Percentiles rank a stretch among this genome's conserved stretches.
Evolutionary conservation across 2,797 vertebrate species (phyloP).

Genomic region (Nasua narica): DNA sequence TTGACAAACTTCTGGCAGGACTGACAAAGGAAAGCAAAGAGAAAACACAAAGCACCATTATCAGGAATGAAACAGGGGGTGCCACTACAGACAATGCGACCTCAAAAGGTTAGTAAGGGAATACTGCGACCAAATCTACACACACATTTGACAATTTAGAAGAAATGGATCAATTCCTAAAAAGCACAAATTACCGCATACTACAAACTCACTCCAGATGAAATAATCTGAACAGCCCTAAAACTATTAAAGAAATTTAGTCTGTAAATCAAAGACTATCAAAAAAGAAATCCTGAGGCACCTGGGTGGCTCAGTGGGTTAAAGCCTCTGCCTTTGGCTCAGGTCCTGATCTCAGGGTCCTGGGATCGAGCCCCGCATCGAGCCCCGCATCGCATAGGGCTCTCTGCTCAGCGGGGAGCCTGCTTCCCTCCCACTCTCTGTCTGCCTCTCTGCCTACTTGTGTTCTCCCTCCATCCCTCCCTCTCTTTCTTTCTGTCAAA

Average conservation of each 20-base stretch:
- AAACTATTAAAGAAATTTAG: conserved; percentile 7
- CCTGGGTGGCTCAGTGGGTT: no score
- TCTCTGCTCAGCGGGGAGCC: no score
- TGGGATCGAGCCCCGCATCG: no score
- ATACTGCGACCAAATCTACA: neutral
- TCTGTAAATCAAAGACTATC: neutral
- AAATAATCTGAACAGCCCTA: neutral
- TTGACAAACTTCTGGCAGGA: neutral
- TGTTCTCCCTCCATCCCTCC: no score
- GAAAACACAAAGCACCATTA: neutral
- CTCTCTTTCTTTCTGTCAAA: no score
- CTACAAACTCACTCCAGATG: neutral
- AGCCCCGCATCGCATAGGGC: no score
- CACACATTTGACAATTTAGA: neutral
- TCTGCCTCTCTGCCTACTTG: no score
- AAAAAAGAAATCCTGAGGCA: neutral
- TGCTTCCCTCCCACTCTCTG: no score
- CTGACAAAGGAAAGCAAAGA: neutral
- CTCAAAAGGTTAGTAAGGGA: neutral
- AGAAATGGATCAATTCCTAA: neutral
- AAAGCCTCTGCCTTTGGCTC: no score
- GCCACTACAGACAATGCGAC: neutral
- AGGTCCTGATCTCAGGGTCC: no score
- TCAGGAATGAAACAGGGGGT: neutral
- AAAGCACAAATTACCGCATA: neutral